These are phyloP conservation scores for Gambusia affinis DNA, from an alignment of 2,113 vertebrate species.

Conservation along the genomic window DNA sequence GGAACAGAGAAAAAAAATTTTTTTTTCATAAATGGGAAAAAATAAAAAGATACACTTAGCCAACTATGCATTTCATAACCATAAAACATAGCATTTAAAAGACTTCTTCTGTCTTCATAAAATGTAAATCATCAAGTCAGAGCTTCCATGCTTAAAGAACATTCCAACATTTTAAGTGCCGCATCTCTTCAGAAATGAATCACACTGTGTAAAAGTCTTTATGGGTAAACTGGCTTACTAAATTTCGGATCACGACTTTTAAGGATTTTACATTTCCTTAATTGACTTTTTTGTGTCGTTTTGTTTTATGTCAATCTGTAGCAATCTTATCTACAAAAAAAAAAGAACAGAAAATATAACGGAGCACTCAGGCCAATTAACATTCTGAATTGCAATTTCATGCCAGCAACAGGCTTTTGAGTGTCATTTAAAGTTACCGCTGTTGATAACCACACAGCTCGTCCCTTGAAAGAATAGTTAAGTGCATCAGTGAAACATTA, in stretches of 20 bases:
- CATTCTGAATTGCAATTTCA: neutral
- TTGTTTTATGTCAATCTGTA: neutral
- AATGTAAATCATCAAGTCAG: too few species aligned
- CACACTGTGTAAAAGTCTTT: too few species aligned
- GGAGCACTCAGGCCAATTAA: neutral
- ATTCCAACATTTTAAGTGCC: too few species aligned
- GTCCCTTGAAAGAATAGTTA: neutral
- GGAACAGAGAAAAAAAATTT: conserved; percentile 34
- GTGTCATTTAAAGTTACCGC: neutral
- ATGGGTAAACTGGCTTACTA: too few species aligned
- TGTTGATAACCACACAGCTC: neutral
- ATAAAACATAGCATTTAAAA: too few species aligned
- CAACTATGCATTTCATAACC: neutral
- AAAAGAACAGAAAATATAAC: neutral
- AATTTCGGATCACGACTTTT: too few species aligned
- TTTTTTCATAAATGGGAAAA: neutral
- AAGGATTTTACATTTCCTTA: neutral
- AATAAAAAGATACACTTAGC: neutral
- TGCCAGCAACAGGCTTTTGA: neutral
- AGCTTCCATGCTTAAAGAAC: too few species aligned
- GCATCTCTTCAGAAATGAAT: too few species aligned
- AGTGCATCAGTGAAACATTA: neutral
- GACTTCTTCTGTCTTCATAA: too few species aligned
- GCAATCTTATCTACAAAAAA: neutral
- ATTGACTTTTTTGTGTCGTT: neutral